Conservation (phyloP, 2,888 invertebrate genomes). For the Scaptomyza flava region DNA sequence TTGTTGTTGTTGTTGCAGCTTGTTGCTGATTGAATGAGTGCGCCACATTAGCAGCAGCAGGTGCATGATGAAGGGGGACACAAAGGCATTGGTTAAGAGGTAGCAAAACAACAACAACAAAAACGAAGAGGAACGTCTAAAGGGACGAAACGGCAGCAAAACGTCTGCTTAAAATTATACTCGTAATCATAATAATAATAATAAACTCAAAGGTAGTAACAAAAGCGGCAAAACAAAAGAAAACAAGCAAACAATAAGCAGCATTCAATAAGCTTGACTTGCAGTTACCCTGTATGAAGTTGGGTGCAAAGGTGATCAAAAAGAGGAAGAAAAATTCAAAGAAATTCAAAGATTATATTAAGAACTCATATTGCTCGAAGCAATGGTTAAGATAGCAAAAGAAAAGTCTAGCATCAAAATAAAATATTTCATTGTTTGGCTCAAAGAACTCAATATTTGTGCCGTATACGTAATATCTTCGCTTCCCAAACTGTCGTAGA, state of each 20-base stretch:
- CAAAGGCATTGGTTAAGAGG: background rate
- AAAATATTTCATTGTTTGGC: too few relatives aligned
- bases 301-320: too few relatives aligned
- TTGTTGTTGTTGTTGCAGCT: constrained; percentile 15
- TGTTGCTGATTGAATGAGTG: constrained; percentile 66
- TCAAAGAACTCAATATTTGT: too few relatives aligned
- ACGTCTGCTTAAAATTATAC: constrained; percentile 45
- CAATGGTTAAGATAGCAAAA: too few relatives aligned
- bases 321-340: too few relatives aligned
- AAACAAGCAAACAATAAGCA: constrained; percentile 3
- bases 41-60: constrained; percentile 59
- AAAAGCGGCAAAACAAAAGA: constrained; percentile 16
- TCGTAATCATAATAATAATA: constrained; percentile 35
- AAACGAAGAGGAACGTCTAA: constrained; percentile 5
- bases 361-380: too few relatives aligned
- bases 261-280: background rate
- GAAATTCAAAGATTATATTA: too few relatives aligned
- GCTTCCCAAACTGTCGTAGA: background rate
- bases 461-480: background rate
- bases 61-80: constrained; percentile 1
- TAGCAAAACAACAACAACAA: background rate
- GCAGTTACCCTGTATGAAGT: background rate
- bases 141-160: constrained; percentile 25
- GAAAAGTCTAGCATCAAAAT: too few relatives aligned
- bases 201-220: constrained; percentile 30